Base-by-base conservation (phyloP, 1,140 invertebrate genomes). In the Mycetomoellerius zeteki region DNA sequence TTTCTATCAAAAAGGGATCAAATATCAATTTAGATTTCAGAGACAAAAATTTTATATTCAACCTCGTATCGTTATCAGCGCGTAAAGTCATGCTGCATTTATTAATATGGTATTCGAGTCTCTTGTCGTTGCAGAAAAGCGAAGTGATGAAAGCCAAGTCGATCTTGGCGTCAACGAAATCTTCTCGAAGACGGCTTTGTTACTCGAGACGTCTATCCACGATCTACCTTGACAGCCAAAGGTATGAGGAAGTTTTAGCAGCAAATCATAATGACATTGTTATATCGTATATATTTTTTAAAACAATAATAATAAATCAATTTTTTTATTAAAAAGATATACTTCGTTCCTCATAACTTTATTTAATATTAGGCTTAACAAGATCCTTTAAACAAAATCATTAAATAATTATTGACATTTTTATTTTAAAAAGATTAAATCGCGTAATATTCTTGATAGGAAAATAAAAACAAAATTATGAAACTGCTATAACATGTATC, bases 131-230 rank as follows among this genome's bases (percentile, higher is more conserved):
- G 21, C 3, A 27, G 67, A 33, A 56, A 27, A 56, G 52, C 24
- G 27, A 75, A 47, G 50, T 27, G 80, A 84, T 84, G 62, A 62
- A 60, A 84, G n/a, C 27, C 37, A 60, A 84, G 19, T 67, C 30
- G 80, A 58, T 56, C 16, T 24, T 27, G 6, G 2, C 69, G 47
- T 24, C 54, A 62, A 62, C 33, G 27, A 60, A 43, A 24, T 21
- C 50, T 81, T 71, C 64, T 69, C 64, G 54, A 60, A 60, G 37
- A 72, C 54, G n/a, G n/a, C 80, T 84, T 84, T 84, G 69, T 84
- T 75, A 73, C 43, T 47, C n/a, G 80, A 84, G 54, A 84, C 43
- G 54, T 75, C 67, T 60, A 60, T 47, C 54, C 30, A 14, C 6
- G 47, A 69, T 73, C 30, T 19, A 33, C 12, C n/a, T 73, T 16